Percentiles rank a stretch among this genome's conserved stretches.
These are phyloP conservation scores for Ceyx cyanopectus DNA, from an alignment of 2,113 vertebrate genomes.

Conservation along the genomic window DNA sequence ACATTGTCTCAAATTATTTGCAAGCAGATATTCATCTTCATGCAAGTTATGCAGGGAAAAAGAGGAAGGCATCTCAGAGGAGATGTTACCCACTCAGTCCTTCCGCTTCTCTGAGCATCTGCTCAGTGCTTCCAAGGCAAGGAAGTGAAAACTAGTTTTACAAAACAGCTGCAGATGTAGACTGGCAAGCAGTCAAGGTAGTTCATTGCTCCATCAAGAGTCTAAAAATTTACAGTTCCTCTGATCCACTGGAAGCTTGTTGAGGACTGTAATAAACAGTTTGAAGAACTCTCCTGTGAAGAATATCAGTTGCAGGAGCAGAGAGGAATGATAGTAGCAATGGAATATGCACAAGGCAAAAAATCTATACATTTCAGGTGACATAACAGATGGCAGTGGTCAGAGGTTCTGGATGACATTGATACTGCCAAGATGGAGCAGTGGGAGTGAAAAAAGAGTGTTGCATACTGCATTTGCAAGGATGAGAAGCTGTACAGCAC, in stretches of 20 bases:
- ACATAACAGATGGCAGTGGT: not conserved
- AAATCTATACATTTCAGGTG: not conserved
- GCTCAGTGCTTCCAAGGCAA: slow-evolving; percentile 4
- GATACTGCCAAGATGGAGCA: not conserved
- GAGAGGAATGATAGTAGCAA: not conserved
- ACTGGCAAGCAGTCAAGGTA: slow-evolving; percentile 16
- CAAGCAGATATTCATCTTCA: not conserved
- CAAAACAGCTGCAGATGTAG: not conserved
- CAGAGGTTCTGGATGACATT: not conserved
- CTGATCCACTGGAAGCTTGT: not conserved
- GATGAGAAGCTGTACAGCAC: not conserved
- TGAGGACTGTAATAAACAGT: not conserved
- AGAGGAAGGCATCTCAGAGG: slow-evolving; percentile 19
- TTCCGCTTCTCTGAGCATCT: slow-evolving; percentile 22
- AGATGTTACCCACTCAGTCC: not conserved
- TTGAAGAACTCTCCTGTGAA: not conserved
- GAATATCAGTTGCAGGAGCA: not conserved
- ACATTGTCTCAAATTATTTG: not conserved
- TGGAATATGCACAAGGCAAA: not conserved
- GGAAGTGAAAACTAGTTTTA: slow-evolving; percentile 11
- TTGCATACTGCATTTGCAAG: not conserved
- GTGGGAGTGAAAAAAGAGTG: not conserved
- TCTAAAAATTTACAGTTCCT: slow-evolving; percentile 19
- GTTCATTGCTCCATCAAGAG: not conserved
- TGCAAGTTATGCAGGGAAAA: not conserved